Evolutionary conservation across 2,888 invertebrate species (phyloP).

Genomic region (Thymelicus sylvestris): DNA sequence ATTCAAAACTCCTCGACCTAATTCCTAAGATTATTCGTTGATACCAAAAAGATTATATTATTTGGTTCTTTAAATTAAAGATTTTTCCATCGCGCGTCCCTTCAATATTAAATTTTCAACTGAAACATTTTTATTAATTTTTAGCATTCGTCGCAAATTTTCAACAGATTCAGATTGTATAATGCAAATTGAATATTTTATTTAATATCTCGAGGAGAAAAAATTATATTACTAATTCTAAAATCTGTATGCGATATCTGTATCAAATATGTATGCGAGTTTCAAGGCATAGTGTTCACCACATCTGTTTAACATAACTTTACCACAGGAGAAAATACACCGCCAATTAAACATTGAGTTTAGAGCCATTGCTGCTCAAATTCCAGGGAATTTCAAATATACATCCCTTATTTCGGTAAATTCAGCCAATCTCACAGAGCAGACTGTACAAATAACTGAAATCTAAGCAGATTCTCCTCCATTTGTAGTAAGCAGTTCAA

Average conservation of each 20-base stretch:
- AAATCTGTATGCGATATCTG: no score
- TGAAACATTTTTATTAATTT: neutral
- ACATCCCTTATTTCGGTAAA: neutral
- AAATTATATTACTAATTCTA: no score
- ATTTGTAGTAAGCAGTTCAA: conserved; percentile 8
- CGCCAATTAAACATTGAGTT: no score
- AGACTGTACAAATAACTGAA: conserved; percentile 9
- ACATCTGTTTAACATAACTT: no score
- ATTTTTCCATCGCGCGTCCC: conserved; percentile 3
- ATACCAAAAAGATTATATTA: conserved; percentile 42
- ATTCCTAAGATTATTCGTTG: conserved; percentile 46
- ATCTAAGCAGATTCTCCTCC: conserved; percentile 6
- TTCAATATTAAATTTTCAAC: conserved; percentile 13
- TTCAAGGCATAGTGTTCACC: no score
- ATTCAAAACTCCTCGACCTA: conserved; percentile 61
- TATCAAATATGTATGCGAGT: no score
- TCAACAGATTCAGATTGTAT: no score
- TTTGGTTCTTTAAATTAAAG: conserved; percentile 37
- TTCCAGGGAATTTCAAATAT: neutral
- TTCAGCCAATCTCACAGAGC: neutral
- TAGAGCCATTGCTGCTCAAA: neutral
- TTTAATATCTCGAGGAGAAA: no score
- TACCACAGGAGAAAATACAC: no score
- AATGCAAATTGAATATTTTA: no score
- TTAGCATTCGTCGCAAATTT: neutral